Conservation (phyloP, 1,140 invertebrate genomes). For the Halyomorpha halys region DNA sequence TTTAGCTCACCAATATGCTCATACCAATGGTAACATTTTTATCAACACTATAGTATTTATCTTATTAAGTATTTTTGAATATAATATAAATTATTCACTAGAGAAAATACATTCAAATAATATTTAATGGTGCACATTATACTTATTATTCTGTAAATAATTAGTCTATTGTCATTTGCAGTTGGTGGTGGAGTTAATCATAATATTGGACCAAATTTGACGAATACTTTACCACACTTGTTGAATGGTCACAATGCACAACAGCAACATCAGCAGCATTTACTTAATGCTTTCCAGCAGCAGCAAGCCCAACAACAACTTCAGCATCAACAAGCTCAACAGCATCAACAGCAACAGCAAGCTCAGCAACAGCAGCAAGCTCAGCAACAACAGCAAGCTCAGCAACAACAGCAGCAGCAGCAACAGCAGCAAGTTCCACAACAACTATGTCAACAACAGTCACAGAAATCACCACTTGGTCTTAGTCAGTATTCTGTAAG, state of each 20-base stretch:
- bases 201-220: conserved; percentile 11
- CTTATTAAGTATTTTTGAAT: neutral
- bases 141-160: neutral
- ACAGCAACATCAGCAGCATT: conserved; percentile 37
- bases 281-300: conserved; percentile 43
- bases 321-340: conserved; percentile 27
- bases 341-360: conserved; percentile 28
- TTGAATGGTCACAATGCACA: conserved; percentile 37
- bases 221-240: conserved; percentile 44
- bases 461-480: conserved; percentile 23
- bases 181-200: conserved; percentile 15
- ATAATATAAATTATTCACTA: neutral
- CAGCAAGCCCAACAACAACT: conserved; percentile 26
- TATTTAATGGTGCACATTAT: neutral
- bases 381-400: conserved; percentile 25
- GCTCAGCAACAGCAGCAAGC: conserved; percentile 30
- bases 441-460: conserved; percentile 27
- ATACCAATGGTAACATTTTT: conserved; percentile 19
- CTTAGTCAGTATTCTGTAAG: conserved; percentile 22
- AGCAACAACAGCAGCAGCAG: conserved; percentile 29
- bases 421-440: conserved; percentile 28
- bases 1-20: conserved; percentile 36
- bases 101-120: neutral
- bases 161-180: neutral
- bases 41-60: too few species aligned